Conservation (phyloP, 2,113 vertebrate genomes). For the Megalops atlanticus region DNA sequence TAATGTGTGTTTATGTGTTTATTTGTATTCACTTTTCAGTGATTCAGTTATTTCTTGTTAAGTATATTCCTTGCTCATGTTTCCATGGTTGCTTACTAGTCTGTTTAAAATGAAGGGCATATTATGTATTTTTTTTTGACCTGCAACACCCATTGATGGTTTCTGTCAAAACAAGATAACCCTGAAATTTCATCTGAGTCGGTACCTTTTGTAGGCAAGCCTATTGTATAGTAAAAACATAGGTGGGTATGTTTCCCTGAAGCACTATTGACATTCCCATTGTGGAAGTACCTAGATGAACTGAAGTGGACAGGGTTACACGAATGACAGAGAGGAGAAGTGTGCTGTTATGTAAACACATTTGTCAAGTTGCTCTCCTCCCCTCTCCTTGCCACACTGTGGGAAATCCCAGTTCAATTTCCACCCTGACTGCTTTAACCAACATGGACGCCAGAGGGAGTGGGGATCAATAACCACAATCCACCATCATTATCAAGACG, state of each 20-base stretch:
- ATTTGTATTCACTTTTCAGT: neutral
- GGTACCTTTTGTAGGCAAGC: neutral
- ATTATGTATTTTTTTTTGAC: neutral
- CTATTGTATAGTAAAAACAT: neutral
- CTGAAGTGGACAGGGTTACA: conserved; percentile 37
- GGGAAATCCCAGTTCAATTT: conserved; percentile 60
- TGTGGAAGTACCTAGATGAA: conserved; percentile 32
- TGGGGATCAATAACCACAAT: conserved; percentile 67
- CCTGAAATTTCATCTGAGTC: neutral
- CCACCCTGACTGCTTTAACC: conserved; percentile 54
- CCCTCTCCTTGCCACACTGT: conserved; percentile 37
- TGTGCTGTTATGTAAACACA: conserved; percentile 57
- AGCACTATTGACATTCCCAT: conserved; percentile 26
- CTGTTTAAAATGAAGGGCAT: neutral
- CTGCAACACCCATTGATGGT: neutral
- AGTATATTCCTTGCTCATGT: neutral
- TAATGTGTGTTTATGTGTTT: neutral
- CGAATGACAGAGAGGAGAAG: conserved; percentile 49
- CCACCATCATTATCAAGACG: conserved; percentile 70
- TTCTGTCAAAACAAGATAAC: neutral
- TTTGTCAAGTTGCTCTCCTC: conserved; percentile 54
- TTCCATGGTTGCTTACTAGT: too few relatives aligned
- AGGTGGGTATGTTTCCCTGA: neutral
- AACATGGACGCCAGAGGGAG: conserved; percentile 57
- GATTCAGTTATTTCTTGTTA: neutral